Evolutionary conservation across 2,113 vertebrate species (phyloP), one percentile per base, ranked within the genome.

Genomic region (Sinocyclocheilus grahami): DNA sequence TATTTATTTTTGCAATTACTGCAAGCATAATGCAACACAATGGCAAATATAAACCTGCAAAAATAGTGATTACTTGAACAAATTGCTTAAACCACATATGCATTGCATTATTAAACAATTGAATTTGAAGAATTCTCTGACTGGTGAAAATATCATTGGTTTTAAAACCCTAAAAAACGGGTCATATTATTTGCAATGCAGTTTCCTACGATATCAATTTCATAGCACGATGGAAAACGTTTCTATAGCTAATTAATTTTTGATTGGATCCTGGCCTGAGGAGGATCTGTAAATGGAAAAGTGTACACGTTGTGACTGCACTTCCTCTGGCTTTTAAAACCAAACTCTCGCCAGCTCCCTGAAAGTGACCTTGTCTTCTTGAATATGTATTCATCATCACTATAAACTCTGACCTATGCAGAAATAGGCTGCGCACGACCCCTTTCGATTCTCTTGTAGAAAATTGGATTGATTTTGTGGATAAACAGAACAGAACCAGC

Each of bases 331-430:
- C 55, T 82, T 46, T 65, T 18, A 85, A 82, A 85, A n/a, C 27
- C 53, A 7, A 63, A 62, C 51, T 81, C 48, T 75, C 10, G 37
- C 39, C 69, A 67, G 69, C 55, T 82, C 79, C 53, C 33, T 83
- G 30, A 85, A 86, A 87, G 42, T 22, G 48, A 78, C 27, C 20
- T 18, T 85, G 48, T 37, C 72, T 71, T 67, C 39, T 22, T 33
- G 1, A 86, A 60, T 27, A 83, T 74, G 79, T 39, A 51, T 78
- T 86, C 67, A 83, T 83, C 84, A 74, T 83, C 37, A 78, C 62
- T 60, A 67, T 78, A 85, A 88, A 82, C 79, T 74, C 33, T 86
- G 79, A 86, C 62, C 53, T 83, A 20, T n/a, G 22, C n/a, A 22
- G 81, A 86, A 77, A 65, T 11, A 69, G 14, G 5, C 51, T 71